Conservation (phyloP, 2,113 vertebrate genomes). For the Quiscalus mexicanus region DNA sequence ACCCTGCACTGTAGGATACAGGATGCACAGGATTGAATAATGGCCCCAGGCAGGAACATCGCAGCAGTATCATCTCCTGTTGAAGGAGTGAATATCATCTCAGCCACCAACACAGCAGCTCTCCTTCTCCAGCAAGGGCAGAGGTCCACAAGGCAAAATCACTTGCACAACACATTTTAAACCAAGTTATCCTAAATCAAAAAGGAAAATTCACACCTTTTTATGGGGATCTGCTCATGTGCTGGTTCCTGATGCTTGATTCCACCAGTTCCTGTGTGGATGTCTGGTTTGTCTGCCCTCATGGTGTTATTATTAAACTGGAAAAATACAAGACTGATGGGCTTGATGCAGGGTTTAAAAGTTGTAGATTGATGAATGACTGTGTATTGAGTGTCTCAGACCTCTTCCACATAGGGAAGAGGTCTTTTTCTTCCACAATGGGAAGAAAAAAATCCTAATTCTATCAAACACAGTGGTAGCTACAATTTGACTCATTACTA, state of each 20-base stretch:
- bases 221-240: not conserved
- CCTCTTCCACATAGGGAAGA: not conserved
- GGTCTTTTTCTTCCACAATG: no score
- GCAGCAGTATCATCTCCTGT: not conserved
- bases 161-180: not conserved
- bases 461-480: not conserved
- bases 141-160: not conserved
- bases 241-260: not conserved
- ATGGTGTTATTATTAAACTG: constrained; percentile 2
- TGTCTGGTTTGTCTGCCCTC: not conserved
- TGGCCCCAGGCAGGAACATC: not conserved
- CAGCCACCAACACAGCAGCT: not conserved
- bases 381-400: not conserved
- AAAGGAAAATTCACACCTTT: not conserved
- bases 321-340: constrained; percentile 49
- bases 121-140: not conserved
- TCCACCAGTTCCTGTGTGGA: not conserved
- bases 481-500: not conserved
- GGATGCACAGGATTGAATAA: not conserved
- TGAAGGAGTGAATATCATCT: not conserved
- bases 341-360: constrained; percentile 3
- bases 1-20: not conserved
- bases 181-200: not conserved
- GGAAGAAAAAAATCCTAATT: not conserved
- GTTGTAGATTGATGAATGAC: not conserved